These are phyloP conservation scores for Anabacerthia variegaticeps DNA, from an alignment of 2,797 vertebrate genomes.

Conservation along the genomic window DNA sequence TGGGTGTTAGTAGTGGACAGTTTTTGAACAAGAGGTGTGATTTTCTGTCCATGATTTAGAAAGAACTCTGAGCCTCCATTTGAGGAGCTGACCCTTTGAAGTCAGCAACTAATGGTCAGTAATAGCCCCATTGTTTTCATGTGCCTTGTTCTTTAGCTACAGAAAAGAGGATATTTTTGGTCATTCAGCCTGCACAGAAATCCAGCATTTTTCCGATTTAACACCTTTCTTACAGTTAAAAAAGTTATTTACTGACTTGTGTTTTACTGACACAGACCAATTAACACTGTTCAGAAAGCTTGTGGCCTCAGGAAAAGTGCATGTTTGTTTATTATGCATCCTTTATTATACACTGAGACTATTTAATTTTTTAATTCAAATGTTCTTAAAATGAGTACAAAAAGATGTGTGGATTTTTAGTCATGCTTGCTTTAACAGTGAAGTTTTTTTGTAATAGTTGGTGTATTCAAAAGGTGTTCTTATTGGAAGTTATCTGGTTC, in stretches of 20 bases:
- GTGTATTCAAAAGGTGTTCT: neutral
- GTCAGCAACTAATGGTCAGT: neutral
- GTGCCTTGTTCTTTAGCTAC: neutral
- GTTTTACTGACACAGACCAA: neutral
- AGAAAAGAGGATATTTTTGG: neutral
- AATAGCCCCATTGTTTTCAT: neutral
- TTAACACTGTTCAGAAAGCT: neutral
- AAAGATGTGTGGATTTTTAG: neutral
- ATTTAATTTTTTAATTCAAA: neutral
- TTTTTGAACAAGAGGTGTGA: neutral
- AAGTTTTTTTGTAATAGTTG: neutral
- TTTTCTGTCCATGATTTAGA: neutral
- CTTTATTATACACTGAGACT: neutral
- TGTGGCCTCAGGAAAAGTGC: neutral
- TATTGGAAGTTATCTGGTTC: neutral
- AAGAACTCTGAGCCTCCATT: neutral
- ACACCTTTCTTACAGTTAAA: neutral
- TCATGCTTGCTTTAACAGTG: neutral
- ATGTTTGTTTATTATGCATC: neutral
- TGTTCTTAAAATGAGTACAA: neutral
- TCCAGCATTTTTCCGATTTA: neutral
- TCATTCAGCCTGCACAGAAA: neutral
- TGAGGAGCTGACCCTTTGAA: neutral
- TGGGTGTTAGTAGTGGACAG: neutral
- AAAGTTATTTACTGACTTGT: neutral